Evolutionary conservation across 2,113 vertebrate genomes (phyloP), one percentile per base, ranked within the genome.

Genomic region (Tauraco erythrolophus): DNA sequence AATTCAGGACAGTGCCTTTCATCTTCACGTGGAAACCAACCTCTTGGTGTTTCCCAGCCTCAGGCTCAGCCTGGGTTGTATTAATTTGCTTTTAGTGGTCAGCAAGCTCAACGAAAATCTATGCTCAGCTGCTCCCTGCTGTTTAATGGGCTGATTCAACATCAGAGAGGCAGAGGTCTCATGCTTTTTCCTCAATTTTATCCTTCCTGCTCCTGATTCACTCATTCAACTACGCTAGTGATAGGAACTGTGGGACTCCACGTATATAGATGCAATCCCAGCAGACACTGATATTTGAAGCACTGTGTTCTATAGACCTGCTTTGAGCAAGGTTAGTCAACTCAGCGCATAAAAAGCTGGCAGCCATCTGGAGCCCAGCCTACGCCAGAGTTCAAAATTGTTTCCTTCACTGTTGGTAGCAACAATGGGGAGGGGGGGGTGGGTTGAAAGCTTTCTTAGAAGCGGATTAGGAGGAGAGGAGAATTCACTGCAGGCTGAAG

Each of bases 291-390:
- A 84, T 97, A 95, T 96, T 94, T 97, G 91, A 94, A 96, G 95
- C 86, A 56, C 96, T 92, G 64, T 92, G 80, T 91, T 97, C 85
- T 74, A 28, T n/a, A 95, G 96, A 94, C 85, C 96, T 97, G 85
- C 92, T 97, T 92, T 94, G 94, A 96, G 91, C 68, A 97, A 94
- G 96, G 96, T 96, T 97, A 97, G 92, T 92, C 94, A 97, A 97
- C 85, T 84, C 85, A 75, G 96, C 7, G 8, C 91, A 96, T 95
- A 78, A 93, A 97, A 95, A 93, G 88, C 96, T 93, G 88, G 95
- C 90, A 96, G 95, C 96, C 92, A 94, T 94, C 93, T 97, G 96
- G 97, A 97, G 85, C 84, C 83, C 92, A 94, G 91, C 95, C 95
- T 94, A 96, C 64, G 39, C 95, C 90, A 92, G 90, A 93, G 96